Evolutionary conservation across 1,140 invertebrate species (phyloP).

Genomic region (Meloidogyne exigua): DNA sequence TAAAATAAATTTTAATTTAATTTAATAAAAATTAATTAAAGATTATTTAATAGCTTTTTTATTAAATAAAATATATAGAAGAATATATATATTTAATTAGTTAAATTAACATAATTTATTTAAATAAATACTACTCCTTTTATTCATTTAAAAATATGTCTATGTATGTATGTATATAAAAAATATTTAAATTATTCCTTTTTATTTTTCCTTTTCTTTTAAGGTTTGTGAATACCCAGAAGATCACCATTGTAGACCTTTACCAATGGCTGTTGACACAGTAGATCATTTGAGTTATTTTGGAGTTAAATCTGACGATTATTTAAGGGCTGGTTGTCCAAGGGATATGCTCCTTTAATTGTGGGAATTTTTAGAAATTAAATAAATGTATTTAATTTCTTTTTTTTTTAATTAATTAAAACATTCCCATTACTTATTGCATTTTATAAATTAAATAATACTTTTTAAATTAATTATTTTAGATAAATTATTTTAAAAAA

Average conservation of each 20-base stretch:
- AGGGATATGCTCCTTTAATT: constrained; percentile 43
- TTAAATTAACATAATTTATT: neutral
- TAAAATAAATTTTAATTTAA: too few species aligned
- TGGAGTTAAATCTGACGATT: constrained; percentile 55
- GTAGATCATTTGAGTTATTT: constrained; percentile 58
- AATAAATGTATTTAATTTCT: neutral
- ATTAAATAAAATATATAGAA: neutral
- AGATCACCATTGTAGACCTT: constrained; percentile 56
- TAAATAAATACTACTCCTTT: too few species aligned
- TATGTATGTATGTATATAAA: too few species aligned
- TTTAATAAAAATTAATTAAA: too few species aligned
- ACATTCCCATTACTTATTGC: neutral
- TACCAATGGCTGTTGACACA: constrained; percentile 59
- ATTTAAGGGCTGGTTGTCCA: constrained; percentile 51
- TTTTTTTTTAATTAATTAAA: neutral
- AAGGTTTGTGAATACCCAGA: constrained; percentile 59
- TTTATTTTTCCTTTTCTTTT: neutral
- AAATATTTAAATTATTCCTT: neutral
- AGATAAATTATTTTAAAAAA: too few species aligned
- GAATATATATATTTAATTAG: constrained; percentile 9
- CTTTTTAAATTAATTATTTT: neutral
- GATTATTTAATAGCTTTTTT: neutral
- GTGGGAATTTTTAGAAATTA: neutral
- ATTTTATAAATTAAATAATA: neutral
- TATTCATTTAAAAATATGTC: too few species aligned